Conservation (phyloP, 2,888 invertebrate genomes). For the Conus canariensis region DNA sequence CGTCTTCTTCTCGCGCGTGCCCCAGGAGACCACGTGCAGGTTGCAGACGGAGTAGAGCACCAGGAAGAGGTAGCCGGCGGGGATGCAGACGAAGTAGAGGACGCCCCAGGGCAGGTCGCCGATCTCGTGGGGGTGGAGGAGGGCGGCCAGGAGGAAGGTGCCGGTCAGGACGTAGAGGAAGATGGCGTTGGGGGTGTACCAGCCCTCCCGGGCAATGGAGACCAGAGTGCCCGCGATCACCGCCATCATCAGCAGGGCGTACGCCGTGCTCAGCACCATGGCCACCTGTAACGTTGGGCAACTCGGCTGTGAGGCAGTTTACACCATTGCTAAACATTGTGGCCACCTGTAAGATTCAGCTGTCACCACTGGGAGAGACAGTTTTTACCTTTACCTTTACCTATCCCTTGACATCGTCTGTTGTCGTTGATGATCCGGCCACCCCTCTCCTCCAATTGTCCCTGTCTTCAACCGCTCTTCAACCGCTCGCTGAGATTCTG, state of each 20-base stretch:
- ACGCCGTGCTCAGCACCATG: slow-evolving; percentile 85
- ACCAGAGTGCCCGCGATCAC: slow-evolving; percentile 98
- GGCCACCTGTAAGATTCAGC: slow-evolving; percentile 60
- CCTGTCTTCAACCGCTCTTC: too few relatives aligned
- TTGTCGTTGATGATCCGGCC: too few relatives aligned
- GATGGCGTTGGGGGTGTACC: slow-evolving; percentile 57
- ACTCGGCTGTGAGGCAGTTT: slow-evolving; percentile 26
- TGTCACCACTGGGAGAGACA: too few relatives aligned
- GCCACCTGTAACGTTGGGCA: slow-evolving; percentile 83
- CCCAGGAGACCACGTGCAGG: slow-evolving; percentile 95
- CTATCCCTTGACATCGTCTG: too few relatives aligned
- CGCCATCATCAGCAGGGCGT: slow-evolving; percentile 99
- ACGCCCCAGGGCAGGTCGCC: slow-evolving; percentile 83
- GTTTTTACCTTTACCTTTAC: too few relatives aligned
- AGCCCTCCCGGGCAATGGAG: slow-evolving; percentile 96
- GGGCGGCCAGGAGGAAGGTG: slow-evolving; percentile 95
- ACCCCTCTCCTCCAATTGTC: too few relatives aligned
- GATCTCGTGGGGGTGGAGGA: slow-evolving; percentile 93
- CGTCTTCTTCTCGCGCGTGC: slow-evolving; percentile 86
- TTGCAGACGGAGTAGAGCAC: slow-evolving; percentile 96
- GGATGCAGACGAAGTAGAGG: slow-evolving; percentile 93
- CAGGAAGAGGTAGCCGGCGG: slow-evolving; percentile 95
- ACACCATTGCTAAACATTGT: slow-evolving; percentile 76
- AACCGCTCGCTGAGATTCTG: too few relatives aligned
- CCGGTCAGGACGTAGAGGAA: slow-evolving; percentile 83